Evolutionary conservation across 2,797 vertebrate species (phyloP), one percentile per base, ranked within the genome.

Genomic region (Vireo griseus): DNA sequence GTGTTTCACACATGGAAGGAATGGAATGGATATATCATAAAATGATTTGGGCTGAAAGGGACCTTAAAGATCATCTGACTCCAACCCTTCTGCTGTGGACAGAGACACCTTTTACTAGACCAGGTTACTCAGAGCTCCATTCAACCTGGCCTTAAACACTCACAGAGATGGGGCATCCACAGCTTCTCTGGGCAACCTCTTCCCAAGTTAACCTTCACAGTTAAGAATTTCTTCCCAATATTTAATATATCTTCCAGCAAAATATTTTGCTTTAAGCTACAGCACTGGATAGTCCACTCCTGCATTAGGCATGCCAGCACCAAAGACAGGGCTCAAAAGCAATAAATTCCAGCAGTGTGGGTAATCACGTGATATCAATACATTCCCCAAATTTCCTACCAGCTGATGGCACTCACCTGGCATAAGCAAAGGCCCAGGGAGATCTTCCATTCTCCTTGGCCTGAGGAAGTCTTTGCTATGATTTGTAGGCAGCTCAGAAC

Each of bases 131-230:
- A 42, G 63, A 21, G 9, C 9, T 48, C 26, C 35, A 55, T 62
- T 31, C 35, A 75, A 5, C 5, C 10, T 19, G 18, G 13, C 31
- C 37, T n/a, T n/a, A 18, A 52, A 54, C 6, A n/a, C 6, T 54
- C 61, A 21, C 61, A 52, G 6, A 18, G 6, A 35, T 0, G 0
- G 21, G 12, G 3, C 21, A 68, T n/a, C 26, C 18, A 28, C 47
- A 35, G 4, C 15, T 9, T 42, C 17, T 40, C 31, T 35, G 26
- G 19, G 10, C 13, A 74, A 13, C 13, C 1, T 55, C 16, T 29
- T 62, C 39, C 39, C 39, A 39, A 13, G 39, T 39, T 39, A 39
- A 62, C 5, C 9, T 11, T 10, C 19, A 44, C 4, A 62, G 19
- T n/a, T 15, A 44, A 28, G 9, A 37, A 42, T 29, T 48, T 75